Conservation (phyloP, 2,113 vertebrate genomes). For the Dasypus novemcinctus region DNA sequence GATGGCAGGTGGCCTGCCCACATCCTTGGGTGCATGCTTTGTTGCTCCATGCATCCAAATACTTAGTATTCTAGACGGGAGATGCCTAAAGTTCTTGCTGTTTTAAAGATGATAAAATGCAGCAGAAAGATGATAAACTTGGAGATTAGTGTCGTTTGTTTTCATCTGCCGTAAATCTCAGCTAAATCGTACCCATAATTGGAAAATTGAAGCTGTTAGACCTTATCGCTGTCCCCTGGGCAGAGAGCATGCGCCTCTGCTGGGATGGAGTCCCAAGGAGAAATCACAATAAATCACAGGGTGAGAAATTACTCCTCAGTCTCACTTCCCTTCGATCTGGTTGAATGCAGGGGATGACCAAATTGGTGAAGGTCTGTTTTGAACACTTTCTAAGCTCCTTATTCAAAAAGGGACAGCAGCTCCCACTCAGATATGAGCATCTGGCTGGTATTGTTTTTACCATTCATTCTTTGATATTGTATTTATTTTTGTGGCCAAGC, state of each 20-base stretch:
- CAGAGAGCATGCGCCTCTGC: rapidly evolving
- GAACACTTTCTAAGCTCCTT: too few relatives aligned
- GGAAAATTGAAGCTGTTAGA: neutral
- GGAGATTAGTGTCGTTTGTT: neutral
- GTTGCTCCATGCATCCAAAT: rapidly evolving
- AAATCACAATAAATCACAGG: neutral
- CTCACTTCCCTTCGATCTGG: neutral
- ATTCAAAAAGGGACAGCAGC: neutral
- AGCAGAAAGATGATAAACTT: neutral
- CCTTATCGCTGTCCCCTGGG: rapidly evolving
- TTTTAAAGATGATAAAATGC: neutral
- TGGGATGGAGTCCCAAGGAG: rapidly evolving
- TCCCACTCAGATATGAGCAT: neutral
- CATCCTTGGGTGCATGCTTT: rapidly evolving
- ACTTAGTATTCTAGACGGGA: neutral
- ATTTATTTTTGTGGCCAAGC: neutral
- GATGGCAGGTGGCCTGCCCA: rapidly evolving
- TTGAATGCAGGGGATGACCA: too few relatives aligned
- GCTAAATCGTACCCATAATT: rapidly evolving
- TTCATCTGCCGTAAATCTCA: neutral
- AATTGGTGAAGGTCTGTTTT: neutral
- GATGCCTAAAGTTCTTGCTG: neutral
- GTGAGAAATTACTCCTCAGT: neutral
- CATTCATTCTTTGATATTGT: neutral
- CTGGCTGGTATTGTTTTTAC: too few relatives aligned